A percentile compares a stretch with the other conserved stretches of the same genome.
Evolutionary conservation across 2,797 vertebrate species (phyloP).

Genomic region (Odontamblyopus lacepedii): DNA sequence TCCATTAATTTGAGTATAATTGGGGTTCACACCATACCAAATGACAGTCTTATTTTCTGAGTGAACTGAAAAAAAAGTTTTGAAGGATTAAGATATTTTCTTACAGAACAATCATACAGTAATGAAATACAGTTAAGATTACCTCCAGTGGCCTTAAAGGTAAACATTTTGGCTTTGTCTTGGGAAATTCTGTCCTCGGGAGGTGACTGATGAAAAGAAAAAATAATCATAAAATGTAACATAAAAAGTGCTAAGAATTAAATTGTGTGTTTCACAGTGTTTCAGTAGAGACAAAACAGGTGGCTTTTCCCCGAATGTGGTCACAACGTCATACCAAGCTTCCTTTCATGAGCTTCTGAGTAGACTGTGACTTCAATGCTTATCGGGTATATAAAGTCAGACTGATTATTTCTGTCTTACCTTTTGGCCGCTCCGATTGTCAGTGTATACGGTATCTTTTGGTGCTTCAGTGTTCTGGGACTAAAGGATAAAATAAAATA

Average conservation of each 20-base stretch:
- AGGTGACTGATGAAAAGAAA: constrained; percentile 7
- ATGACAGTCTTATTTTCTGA: fast-evolving
- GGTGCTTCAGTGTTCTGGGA: not conserved
- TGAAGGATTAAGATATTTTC: not conserved
- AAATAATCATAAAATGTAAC: not conserved
- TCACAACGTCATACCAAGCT: constrained; percentile 59
- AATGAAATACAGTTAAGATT: constrained; percentile 18
- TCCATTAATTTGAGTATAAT: fast-evolving
- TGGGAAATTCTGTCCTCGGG: fast-evolving
- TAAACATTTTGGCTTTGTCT: constrained; percentile 40
- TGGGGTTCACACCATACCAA: fast-evolving
- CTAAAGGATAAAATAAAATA: not conserved
- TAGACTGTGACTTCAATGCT: constrained; percentile 29
- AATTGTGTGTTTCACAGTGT: constrained; percentile 8
- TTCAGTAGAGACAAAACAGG: constrained; percentile 28
- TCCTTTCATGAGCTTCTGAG: constrained; percentile 56
- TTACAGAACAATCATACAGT: not conserved
- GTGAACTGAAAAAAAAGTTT: constrained; percentile 13
- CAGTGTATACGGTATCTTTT: not conserved
- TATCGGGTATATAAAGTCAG: constrained; percentile 18
- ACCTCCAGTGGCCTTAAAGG: fast-evolving
- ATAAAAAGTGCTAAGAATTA: not conserved
- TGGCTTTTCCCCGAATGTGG: constrained; percentile 71
- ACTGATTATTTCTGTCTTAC: not conserved
- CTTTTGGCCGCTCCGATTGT: not conserved